phyloP scores from a whole-genome alignment of 2,797 vertebrate species.

The Cossypha caffra region DNA sequence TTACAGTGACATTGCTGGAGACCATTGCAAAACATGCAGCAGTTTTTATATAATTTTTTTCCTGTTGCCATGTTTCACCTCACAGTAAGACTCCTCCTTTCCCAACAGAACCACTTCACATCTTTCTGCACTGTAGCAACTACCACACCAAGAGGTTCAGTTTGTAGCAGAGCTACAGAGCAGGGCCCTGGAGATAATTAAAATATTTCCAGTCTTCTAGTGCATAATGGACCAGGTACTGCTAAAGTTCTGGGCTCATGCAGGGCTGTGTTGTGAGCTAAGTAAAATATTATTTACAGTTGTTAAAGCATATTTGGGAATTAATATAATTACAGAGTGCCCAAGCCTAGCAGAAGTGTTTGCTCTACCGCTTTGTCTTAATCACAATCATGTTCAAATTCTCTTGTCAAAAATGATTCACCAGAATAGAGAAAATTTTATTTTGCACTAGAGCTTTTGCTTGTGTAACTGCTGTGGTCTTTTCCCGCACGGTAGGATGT shows the following conservation, averaged over 20 bases:
- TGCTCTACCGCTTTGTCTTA: not conserved
- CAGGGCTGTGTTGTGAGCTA: not conserved
- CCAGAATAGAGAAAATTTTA: not conserved
- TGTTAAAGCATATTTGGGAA: not conserved
- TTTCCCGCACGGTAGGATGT: not conserved
- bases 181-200: not conserved
- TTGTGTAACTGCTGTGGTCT: not conserved
- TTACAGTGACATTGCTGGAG: not conserved
- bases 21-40: not conserved
- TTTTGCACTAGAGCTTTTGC: not conserved
- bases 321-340: not conserved
- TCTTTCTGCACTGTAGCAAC: not conserved
- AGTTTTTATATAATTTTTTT: not conserved
- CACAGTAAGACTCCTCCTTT: not conserved
- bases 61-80: not conserved
- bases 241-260: not conserved
- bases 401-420: not conserved
- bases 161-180: not conserved
- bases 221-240: not conserved
- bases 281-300: not conserved
- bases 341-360: not conserved
- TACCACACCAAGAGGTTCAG: fast-evolving
- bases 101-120: not conserved
- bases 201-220: not conserved
- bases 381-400: not conserved